These are phyloP conservation scores for Esox masquinongy DNA, from an alignment of 2,797 vertebrate genomes.

Conservation along the genomic window DNA sequence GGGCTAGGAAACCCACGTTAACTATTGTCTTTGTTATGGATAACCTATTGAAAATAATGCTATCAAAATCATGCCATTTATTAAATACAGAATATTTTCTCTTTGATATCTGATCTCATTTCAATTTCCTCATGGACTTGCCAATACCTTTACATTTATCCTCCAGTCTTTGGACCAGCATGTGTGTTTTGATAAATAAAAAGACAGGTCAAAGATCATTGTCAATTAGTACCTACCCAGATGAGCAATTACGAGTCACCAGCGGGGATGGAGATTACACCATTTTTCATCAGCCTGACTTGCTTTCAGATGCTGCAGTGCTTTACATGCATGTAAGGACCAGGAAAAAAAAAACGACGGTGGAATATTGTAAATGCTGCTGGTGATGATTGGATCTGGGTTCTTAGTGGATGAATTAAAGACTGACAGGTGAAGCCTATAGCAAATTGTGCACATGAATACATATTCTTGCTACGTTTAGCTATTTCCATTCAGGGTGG, in stretches of 20 bases:
- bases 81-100: conserved; percentile 17
- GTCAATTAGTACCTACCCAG: conserved; percentile 71
- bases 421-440: conserved; percentile 65
- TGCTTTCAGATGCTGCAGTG: conserved; percentile 60
- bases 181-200: conserved; percentile 54
- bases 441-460: conserved; percentile 56
- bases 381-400: conserved; percentile 64
- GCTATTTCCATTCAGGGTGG: conserved; percentile 47
- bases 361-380: conserved; percentile 64
- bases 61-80: neutral
- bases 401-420: conserved; percentile 69
- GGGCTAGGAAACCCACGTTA: conserved; percentile 27
- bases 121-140: conserved; percentile 14
- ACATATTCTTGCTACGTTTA: conserved; percentile 66
- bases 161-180: conserved; percentile 49
- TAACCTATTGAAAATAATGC: conserved; percentile 34
- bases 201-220: conserved; percentile 63
- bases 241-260: conserved; percentile 71
- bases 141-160: conserved; percentile 17
- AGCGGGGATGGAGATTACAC: conserved; percentile 67
- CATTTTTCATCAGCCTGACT: conserved; percentile 70
- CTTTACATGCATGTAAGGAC: conserved; percentile 62
- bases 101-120: conserved; percentile 42
- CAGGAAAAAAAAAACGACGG: conserved; percentile 36
- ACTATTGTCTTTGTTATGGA: conserved; percentile 23